A percentile compares a stretch with the other conserved stretches of the same genome.
Conservation (phyloP, 2,113 vertebrate genomes). For the Gymnorhina tibicen region DNA sequence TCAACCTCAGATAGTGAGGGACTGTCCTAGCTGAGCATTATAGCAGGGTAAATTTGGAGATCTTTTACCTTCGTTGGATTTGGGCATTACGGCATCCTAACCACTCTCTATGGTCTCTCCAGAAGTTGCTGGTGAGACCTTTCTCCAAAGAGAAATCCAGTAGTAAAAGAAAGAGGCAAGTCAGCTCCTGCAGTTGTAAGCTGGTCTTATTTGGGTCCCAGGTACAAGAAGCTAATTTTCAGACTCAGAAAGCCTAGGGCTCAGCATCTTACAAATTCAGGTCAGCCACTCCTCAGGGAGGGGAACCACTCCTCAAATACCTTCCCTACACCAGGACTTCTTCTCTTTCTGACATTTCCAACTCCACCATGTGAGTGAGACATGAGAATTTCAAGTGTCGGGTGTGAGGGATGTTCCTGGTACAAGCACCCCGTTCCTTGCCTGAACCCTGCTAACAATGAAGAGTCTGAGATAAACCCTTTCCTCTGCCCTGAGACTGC, state of each 20-base stretch:
- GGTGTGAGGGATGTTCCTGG: neutral
- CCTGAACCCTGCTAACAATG: neutral
- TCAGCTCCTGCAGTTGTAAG: neutral
- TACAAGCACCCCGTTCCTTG: neutral
- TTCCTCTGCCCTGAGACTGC: neutral
- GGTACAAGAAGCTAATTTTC: neutral
- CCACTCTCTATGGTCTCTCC: neutral
- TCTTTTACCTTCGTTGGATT: neutral
- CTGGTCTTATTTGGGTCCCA: neutral
- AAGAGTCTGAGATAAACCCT: neutral
- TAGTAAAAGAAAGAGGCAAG: neutral
- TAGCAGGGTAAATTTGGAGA: neutral
- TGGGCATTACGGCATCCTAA: neutral
- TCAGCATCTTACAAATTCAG: neutral
- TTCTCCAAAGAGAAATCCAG: neutral
- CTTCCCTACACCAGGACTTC: neutral
- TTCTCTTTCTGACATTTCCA: neutral
- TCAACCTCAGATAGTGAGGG: neutral
- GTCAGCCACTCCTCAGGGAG: neutral
- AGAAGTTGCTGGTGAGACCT: neutral
- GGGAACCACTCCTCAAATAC: neutral
- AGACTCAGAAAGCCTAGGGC: neutral
- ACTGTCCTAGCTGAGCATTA: neutral
- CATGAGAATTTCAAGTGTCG: neutral
- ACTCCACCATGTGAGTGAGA: accelerated